Percentiles rank a stretch among this genome's conserved stretches.
Conservation (phyloP, 1,140 invertebrate species). For the Apis laboriosa region DNA sequence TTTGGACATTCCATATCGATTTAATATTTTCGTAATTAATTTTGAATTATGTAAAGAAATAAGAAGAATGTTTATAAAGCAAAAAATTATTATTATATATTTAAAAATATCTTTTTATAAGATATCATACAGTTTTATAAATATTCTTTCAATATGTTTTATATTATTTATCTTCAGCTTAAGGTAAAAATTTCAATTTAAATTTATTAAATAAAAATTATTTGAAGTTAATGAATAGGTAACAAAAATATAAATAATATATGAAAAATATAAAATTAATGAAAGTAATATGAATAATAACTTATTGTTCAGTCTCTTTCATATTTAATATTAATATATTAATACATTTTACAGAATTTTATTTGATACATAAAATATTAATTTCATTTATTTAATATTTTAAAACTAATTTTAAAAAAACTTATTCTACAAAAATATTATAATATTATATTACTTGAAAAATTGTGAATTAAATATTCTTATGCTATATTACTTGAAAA, state of each 20-base stretch:
- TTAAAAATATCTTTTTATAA: neutral
- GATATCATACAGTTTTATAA: neutral
- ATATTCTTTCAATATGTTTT: neutral
- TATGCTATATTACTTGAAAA: slow-evolving; percentile 30
- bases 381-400: slow-evolving; percentile 13
- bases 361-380: neutral
- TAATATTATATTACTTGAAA: slow-evolving; percentile 29
- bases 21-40: slow-evolving; percentile 21
- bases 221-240: slow-evolving; percentile 18
- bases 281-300: slow-evolving; percentile 35
- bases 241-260: slow-evolving; percentile 13
- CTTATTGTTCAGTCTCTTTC: slow-evolving; percentile 11
- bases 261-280: slow-evolving; percentile 22
- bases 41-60: neutral
- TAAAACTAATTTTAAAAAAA: slow-evolving; percentile 17
- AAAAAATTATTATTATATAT: slow-evolving; percentile 20
- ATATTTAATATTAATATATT: slow-evolving; percentile 7
- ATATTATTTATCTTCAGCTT: slow-evolving; percentile 12
- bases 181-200: neutral
- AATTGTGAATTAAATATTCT: slow-evolving; percentile 6
- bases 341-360: neutral
- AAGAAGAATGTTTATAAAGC: slow-evolving; percentile 12
- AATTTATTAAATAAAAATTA: slow-evolving; percentile 16
- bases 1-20: slow-evolving; percentile 47
- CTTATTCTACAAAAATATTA: slow-evolving; percentile 1